Evolutionary conservation across 2,888 invertebrate species (phyloP).

Genomic region (Holacanthella duospinosa): DNA sequence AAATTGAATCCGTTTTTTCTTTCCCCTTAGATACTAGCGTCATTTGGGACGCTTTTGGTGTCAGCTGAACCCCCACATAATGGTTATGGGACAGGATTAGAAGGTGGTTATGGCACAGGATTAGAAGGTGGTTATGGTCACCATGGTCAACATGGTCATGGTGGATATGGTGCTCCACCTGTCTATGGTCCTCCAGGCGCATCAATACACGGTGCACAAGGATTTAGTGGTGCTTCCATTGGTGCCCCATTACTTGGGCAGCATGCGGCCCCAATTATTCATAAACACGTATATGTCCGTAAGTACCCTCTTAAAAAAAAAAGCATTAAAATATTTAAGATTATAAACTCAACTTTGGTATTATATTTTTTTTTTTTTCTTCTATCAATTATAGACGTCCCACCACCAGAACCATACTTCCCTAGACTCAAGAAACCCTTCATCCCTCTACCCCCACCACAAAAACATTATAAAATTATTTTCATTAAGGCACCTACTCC

Average conservation of each 20-base stretch:
- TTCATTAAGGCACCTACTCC: slow-evolving; percentile 58
- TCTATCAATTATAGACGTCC: no score
- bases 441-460: slow-evolving; percentile 51
- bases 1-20: background rate
- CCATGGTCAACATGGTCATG: background rate
- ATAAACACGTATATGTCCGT: slow-evolving; percentile 21
- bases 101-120: slow-evolving; percentile 12
- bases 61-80: slow-evolving; percentile 17
- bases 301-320: background rate
- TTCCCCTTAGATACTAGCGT: slow-evolving; percentile 27
- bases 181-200: slow-evolving; percentile 13
- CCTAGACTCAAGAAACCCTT: slow-evolving; percentile 56
- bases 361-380: slow-evolving; percentile 53
- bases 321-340: background rate
- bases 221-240: slow-evolving; percentile 5
- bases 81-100: slow-evolving; percentile 14
- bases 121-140: slow-evolving; percentile 14
- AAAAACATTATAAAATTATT: slow-evolving; percentile 61
- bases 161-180: slow-evolving; percentile 12
- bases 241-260: background rate
- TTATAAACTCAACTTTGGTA: background rate
- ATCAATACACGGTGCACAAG: background rate
- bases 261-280: slow-evolving; percentile 51
- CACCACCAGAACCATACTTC: slow-evolving; percentile 70
- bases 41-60: slow-evolving; percentile 34